Percentiles rank a stretch among this genome's conserved stretches.
phyloP scores from a whole-genome alignment of 2,113 vertebrate genomes.

The Bolborhynchus lineola region DNA sequence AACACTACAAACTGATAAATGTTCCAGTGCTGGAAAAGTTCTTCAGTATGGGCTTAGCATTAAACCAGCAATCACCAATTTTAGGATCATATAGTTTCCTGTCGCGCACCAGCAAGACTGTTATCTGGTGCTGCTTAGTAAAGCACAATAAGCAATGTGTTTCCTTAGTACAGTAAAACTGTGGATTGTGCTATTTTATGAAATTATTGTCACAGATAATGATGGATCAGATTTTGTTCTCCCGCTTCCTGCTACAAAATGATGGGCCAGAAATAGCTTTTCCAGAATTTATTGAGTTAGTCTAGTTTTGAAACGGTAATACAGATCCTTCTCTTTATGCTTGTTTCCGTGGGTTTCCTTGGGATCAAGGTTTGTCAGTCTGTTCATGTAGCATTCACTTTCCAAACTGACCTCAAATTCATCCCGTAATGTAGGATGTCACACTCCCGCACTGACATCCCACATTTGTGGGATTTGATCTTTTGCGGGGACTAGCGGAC shows the following conservation, averaged over 20 bases:
- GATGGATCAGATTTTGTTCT: not conserved
- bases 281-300: not conserved
- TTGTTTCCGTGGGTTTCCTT: not conserved
- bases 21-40: not conserved
- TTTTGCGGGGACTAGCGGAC: accelerated
- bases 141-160: not conserved
- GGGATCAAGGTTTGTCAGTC: not conserved
- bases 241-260: not conserved
- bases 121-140: not conserved
- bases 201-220: not conserved
- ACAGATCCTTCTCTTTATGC: not conserved
- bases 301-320: not conserved
- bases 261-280: not conserved
- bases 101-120: not conserved
- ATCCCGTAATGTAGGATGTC: not conserved
- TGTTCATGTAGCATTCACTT: not conserved
- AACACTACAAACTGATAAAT: not conserved
- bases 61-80: not conserved
- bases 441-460: not conserved
- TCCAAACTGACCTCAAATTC: not conserved
- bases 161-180: not conserved
- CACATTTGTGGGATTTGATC: not conserved
- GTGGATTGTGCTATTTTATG: not conserved
- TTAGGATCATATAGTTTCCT: not conserved
- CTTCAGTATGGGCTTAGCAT: not conserved